A percentile compares a stretch with the other conserved stretches of the same genome.
phyloP scores from a whole-genome alignment of 35 echinoderm and acorn worm genomes.

The Holothuria glaberrima region DNA sequence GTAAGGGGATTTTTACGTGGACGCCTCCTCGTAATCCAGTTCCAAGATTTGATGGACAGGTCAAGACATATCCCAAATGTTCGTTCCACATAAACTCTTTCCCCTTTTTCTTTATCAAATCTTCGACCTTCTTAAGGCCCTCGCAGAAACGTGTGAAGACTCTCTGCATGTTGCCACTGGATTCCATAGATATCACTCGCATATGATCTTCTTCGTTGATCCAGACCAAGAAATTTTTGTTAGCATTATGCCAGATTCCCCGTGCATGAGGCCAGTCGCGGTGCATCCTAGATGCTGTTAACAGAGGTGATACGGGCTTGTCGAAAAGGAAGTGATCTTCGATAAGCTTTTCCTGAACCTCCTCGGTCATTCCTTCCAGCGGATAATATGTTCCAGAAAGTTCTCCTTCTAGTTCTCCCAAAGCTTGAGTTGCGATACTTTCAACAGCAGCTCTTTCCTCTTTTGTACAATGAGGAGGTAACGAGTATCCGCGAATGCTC shows the following conservation, averaged over 20 bases:
- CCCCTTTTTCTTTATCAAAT: conserved; percentile 79
- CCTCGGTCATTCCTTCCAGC: conserved; percentile 95
- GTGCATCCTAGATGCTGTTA: conserved; percentile 94
- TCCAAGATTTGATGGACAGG: conserved; percentile 97
- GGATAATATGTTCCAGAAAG: conserved; percentile 89
- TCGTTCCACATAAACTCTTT: conserved; percentile 98
- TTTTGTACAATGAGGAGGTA: conserved; percentile 86
- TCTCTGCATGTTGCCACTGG: conserved; percentile 81
- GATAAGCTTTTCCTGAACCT: conserved; percentile 90
- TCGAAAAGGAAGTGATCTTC: conserved; percentile 98
- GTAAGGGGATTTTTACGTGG: conserved; percentile 85
- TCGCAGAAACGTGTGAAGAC: conserved; percentile 96
- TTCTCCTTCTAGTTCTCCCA: conserved; percentile 79
- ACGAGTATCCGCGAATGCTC: conserved; percentile 87
- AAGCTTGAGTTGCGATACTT: conserved; percentile 73
- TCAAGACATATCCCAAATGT: conserved; percentile 96
- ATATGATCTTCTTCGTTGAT: conserved; percentile 98
- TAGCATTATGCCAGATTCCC: conserved; percentile 94
- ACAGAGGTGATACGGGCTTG: conserved; percentile 96
- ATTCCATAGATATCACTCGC: conserved; percentile 97
- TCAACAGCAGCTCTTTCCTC: conserved; percentile 89
- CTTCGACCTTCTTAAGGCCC: conserved; percentile 87
- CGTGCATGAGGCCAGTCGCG: conserved; percentile 97
- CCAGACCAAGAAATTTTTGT: conserved; percentile 99
- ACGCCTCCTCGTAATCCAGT: conserved; percentile 93